Percentiles rank a stretch among this genome's conserved stretches.
Conservation (phyloP, 1,140 invertebrate genomes). For the Drosophila tristis region DNA sequence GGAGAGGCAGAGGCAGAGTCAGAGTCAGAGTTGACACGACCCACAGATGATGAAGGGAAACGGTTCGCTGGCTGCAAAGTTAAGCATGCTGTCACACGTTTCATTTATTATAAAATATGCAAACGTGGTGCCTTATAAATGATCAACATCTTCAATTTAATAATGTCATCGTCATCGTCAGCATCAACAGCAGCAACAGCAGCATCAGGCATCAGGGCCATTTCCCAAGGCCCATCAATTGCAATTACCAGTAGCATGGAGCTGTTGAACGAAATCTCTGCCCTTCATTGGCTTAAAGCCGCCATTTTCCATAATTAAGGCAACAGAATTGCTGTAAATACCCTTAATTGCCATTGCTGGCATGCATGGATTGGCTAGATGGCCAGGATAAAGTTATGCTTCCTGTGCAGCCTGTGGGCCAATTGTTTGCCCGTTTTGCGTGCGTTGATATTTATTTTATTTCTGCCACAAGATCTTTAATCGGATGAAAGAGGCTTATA, state of each 20-base stretch:
- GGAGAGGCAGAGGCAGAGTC: neutral
- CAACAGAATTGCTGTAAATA: conserved; percentile 35
- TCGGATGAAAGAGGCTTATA: too few relatives aligned
- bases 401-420: neutral
- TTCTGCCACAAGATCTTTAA: too few relatives aligned
- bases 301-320: conserved; percentile 62
- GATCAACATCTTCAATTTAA: conserved; percentile 75
- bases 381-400: neutral
- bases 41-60: conserved; percentile 3
- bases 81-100: conserved; percentile 80
- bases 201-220: conserved; percentile 29
- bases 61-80: conserved; percentile 49
- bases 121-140: conserved; percentile 60
- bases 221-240: conserved; percentile 39
- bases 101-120: conserved; percentile 82
- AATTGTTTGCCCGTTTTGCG: neutral
- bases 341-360: conserved; percentile 37
- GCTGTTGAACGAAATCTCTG: conserved; percentile 34
- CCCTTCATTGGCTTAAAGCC: conserved; percentile 15
- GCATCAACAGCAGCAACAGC: conserved; percentile 13
- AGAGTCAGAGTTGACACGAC: neutral
- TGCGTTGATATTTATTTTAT: too few relatives aligned
- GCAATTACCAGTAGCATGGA: conserved; percentile 36
- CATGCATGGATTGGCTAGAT: conserved; percentile 29
- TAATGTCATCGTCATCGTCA: conserved; percentile 62